These are phyloP conservation scores for Cyrtorhinus lividipennis DNA, from an alignment of 1,140 invertebrate genomes.

Conservation along the genomic window DNA sequence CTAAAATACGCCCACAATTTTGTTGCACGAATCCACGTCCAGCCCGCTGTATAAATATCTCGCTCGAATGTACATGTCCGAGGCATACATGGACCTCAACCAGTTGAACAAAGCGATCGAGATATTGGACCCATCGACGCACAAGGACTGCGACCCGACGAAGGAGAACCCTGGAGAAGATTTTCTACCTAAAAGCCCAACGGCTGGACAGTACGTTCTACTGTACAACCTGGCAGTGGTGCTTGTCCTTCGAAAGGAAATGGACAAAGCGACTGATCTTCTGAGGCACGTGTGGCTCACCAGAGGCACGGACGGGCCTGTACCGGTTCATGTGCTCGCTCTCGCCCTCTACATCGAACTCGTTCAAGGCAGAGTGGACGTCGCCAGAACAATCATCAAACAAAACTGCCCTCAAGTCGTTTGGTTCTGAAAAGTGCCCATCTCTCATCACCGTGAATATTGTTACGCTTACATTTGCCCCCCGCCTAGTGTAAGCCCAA, in stretches of 20 bases:
- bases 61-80: constrained; percentile 76
- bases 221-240: constrained; percentile 68
- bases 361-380: constrained; percentile 44
- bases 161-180: constrained; percentile 25
- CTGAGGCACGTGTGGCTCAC: constrained; percentile 49
- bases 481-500: too few relatives aligned
- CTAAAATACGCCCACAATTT: constrained; percentile 55
- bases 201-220: constrained; percentile 49
- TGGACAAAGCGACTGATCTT: constrained; percentile 52
- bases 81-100: constrained; percentile 72
- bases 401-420: constrained; percentile 34
- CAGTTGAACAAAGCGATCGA: constrained; percentile 69
- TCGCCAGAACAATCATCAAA: constrained; percentile 38
- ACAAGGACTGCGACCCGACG: constrained; percentile 39
- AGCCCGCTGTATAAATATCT: constrained; percentile 56
- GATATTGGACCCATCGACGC: constrained; percentile 63
- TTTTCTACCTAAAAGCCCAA: constrained; percentile 54
- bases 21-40: constrained; percentile 47
- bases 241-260: constrained; percentile 58
- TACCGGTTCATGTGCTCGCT: constrained; percentile 57
- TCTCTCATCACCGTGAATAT: too few relatives aligned
- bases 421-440: too few relatives aligned
- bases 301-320: constrained; percentile 38
- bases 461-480: too few relatives aligned
- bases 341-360: constrained; percentile 57